Conservation (phyloP, 2,888 invertebrate species). For the Drosophila sordidapex region DNA sequence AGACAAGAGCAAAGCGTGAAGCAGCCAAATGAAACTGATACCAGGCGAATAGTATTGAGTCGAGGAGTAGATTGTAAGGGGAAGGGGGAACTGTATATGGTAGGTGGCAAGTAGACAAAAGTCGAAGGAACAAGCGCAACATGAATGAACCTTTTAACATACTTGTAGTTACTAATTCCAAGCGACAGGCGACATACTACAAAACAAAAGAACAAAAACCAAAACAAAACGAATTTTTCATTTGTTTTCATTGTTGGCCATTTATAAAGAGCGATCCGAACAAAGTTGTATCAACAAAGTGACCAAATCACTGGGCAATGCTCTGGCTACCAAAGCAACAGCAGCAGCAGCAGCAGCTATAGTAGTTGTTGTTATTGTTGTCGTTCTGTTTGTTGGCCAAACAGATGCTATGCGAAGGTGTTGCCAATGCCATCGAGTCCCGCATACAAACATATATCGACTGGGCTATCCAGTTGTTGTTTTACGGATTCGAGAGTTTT, state of each 20-base stretch:
- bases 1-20: constrained; percentile 76
- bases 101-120: constrained; percentile 73
- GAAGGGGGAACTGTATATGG: constrained; percentile 13
- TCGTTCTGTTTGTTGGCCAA: constrained; percentile 38
- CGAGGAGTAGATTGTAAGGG: constrained; percentile 1
- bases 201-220: constrained; percentile 37
- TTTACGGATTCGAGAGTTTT: constrained; percentile 47
- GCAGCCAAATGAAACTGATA: constrained; percentile 81
- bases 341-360: constrained; percentile 61
- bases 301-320: constrained; percentile 69
- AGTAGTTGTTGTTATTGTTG: constrained; percentile 28
- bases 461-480: constrained; percentile 40
- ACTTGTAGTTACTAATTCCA: constrained; percentile 82
- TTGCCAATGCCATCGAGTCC: constrained; percentile 58
- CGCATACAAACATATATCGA: constrained; percentile 54
- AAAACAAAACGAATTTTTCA: constrained; percentile 74
- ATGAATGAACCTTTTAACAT: constrained; percentile 82
- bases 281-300: constrained; percentile 75
- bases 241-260: constrained; percentile 69
- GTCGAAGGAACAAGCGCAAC: constrained; percentile 74
- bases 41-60: constrained; percentile 41
- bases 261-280: constrained; percentile 55
- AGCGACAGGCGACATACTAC: constrained; percentile 76
- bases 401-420: constrained; percentile 73
- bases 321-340: constrained; percentile 64